Evolutionary conservation across 1,140 invertebrate species (phyloP).

Genomic region (Drosophila santomea): DNA sequence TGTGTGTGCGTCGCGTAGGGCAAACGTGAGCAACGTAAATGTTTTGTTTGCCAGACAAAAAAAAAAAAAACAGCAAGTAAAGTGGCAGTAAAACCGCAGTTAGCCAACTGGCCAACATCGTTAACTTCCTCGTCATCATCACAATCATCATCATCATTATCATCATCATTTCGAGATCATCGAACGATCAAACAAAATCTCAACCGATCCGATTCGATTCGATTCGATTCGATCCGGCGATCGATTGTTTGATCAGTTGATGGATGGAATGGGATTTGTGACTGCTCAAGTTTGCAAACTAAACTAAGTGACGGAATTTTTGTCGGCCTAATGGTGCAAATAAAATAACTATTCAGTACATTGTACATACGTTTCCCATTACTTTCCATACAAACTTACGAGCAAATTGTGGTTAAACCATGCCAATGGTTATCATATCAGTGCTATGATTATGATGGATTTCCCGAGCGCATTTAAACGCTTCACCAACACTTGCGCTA

Average conservation of each 20-base stretch:
- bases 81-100: constrained; percentile 39
- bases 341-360: too few species aligned
- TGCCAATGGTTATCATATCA: too few species aligned
- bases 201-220: not conserved
- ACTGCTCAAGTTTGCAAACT: not conserved
- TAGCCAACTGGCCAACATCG: constrained; percentile 27
- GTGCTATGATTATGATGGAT: too few species aligned
- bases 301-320: not conserved
- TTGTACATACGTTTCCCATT: too few species aligned
- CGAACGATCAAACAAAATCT: constrained; percentile 6
- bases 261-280: constrained; percentile 1
- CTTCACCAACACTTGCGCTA: not conserved
- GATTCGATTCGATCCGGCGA: not conserved
- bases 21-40: constrained; percentile 14
- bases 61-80: constrained; percentile 20
- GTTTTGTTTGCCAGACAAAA: constrained; percentile 30
- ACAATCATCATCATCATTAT: not conserved
- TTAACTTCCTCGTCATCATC: constrained; percentile 10
- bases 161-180: constrained; percentile 18
- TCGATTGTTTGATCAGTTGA: constrained; percentile 39
- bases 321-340: not conserved
- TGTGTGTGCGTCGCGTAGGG: constrained; percentile 31
- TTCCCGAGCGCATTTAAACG: not conserved
- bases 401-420: too few species aligned
- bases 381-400: too few species aligned